A percentile compares a stretch with the other conserved stretches of the same genome.
These are phyloP conservation scores for Nemoura dubitans DNA, from an alignment of 2,888 invertebrate genomes.

Conservation along the genomic window DNA sequence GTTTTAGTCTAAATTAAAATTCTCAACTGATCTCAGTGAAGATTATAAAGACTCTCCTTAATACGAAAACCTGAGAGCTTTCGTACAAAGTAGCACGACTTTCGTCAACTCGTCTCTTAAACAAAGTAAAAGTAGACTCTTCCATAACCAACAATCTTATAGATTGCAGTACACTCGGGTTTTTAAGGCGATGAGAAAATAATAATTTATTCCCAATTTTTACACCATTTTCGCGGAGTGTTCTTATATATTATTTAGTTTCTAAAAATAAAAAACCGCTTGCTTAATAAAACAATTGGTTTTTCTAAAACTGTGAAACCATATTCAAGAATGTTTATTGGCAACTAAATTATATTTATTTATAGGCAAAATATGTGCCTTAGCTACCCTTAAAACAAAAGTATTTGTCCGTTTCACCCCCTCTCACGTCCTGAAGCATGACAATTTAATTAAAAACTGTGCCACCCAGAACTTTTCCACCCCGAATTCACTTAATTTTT, in stretches of 20 bases:
- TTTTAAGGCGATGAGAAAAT: neutral
- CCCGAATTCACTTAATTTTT: too few relatives aligned
- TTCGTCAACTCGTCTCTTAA: neutral
- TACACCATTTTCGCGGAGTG: neutral
- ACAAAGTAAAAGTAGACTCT: neutral
- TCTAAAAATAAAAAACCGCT: neutral
- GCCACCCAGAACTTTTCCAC: too few relatives aligned
- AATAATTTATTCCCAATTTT: neutral
- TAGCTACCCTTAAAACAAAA: too few relatives aligned
- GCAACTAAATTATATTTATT: too few relatives aligned
- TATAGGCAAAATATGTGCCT: too few relatives aligned
- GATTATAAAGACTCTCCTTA: neutral
- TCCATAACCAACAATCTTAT: neutral
- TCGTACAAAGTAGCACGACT: neutral
- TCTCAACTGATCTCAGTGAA: neutral
- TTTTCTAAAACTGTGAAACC: too few relatives aligned
- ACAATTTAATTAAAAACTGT: too few relatives aligned
- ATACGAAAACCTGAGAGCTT: neutral
- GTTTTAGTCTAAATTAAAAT: neutral
- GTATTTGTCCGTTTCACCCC: too few relatives aligned
- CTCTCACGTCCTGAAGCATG: too few relatives aligned
- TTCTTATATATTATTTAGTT: neutral
- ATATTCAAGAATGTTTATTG: too few relatives aligned
- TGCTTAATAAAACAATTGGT: neutral
- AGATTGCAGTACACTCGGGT: neutral